Base-by-base conservation (phyloP, 1,140 invertebrate species). In the Heliconius melpomene region DNA sequence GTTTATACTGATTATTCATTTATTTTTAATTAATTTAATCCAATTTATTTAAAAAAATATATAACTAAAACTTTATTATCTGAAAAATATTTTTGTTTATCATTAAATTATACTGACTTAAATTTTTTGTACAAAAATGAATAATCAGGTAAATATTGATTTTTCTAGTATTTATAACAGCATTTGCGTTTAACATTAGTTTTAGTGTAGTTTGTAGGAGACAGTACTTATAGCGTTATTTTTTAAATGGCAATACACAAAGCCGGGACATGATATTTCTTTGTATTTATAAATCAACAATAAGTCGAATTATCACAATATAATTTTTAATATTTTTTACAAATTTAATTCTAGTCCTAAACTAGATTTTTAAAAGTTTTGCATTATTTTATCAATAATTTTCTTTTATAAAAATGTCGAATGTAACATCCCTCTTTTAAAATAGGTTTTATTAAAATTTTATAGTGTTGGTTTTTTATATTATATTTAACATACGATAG, bases 111-210 rank as follows among this genome's bases (percentile, higher is more conserved):
- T 20, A 20, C 7, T 7, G 2, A 60, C 0, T 60, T 3, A 9
- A 23, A 11, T 60, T 23, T 13, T 29, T 29, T 29, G 13, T 66
- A 26, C 11, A 1, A 66, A 29, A 66, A 26, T 66, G 60, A 66
- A 66, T 66, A 29, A 66, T 66, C 60, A 66, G 60, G 16, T 77
- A 78, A 78, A 83, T 70, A 71, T 57, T n/a, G 23, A 26, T 16
- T 66, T 66, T 66, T 60, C n/a, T 66, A 29, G 60, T 66, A 66
- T 66, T 66, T 66, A 66, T 29, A 66, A 66, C 23, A 29, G 83
- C 83, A 84, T 84, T 84, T 84, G 75, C 76, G 72, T 81, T 66
- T 81, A 81, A 81, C 76, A 78, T 36, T 78, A 78, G 75, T 36
- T 78, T 74, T 81, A 81, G 72, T 36, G 11, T 81, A 81, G 72